Conservation (phyloP, 2,888 invertebrate species). For the Hemicrepidius hirtus region DNA sequence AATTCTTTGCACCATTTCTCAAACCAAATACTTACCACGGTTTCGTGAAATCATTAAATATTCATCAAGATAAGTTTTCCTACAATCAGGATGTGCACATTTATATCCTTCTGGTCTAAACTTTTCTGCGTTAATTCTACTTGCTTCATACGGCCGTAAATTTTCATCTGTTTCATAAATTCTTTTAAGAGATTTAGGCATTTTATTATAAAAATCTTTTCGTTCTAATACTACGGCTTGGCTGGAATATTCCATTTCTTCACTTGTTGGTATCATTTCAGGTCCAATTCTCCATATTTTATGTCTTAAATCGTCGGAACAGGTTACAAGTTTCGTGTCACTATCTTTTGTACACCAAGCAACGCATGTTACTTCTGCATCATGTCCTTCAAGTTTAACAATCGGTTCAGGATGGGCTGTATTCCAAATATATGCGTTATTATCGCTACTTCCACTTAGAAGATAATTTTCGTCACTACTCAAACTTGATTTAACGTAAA, state of each 20-base stretch:
- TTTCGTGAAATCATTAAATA: slow-evolving; percentile 5
- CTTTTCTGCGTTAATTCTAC: neutral
- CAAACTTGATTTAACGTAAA: slow-evolving; percentile 89
- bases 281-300: slow-evolving; percentile 84
- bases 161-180: neutral
- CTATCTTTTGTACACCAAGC: slow-evolving; percentile 82
- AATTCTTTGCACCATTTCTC: neutral
- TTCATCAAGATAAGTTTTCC: slow-evolving; percentile 1
- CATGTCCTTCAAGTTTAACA: slow-evolving; percentile 83
- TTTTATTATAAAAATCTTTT: neutral
- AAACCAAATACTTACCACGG: slow-evolving; percentile 1
- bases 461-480: slow-evolving; percentile 88
- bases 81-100: neutral
- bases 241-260: slow-evolving; percentile 60
- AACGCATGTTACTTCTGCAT: slow-evolving; percentile 91
- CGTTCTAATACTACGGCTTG: slow-evolving; percentile 53
- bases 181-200: neutral
- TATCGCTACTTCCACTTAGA: slow-evolving; percentile 92
- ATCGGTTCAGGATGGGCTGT: slow-evolving; percentile 79
- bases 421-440: slow-evolving; percentile 91
- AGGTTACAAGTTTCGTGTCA: slow-evolving; percentile 82
- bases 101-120: neutral
- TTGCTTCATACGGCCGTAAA: neutral
- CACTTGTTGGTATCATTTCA: slow-evolving; percentile 70
- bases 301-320: slow-evolving; percentile 88